Conservation (phyloP, 2,113 vertebrate species). For the Zosterops borbonicus region DNA sequence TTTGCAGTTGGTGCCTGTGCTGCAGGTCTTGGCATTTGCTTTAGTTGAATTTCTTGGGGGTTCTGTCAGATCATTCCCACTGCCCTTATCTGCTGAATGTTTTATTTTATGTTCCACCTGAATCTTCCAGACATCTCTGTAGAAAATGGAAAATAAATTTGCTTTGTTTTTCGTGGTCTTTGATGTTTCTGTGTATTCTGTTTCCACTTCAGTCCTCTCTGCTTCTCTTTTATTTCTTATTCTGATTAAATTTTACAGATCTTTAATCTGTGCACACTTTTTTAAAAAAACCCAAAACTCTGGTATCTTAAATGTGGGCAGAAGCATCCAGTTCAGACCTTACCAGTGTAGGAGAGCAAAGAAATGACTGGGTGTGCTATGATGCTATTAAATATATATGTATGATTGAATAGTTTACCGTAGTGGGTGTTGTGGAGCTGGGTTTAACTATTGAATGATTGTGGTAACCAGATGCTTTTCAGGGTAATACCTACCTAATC, state of each 20-base stretch:
- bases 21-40: not conserved
- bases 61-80: not conserved
- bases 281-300: accelerated
- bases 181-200: not conserved
- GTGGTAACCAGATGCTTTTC: not conserved
- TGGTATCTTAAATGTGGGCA: not conserved
- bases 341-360: not conserved
- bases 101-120: not conserved
- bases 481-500: not conserved
- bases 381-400: not conserved
- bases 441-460: not conserved
- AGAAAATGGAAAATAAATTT: not conserved
- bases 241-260: not conserved
- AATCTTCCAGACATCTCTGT: not conserved
- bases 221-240: not conserved
- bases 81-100: not conserved
- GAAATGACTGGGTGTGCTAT: not conserved
- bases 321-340: not conserved
- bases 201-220: not conserved
- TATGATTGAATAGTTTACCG: not conserved
- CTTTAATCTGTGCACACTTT: not conserved
- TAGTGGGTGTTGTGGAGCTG: not conserved
- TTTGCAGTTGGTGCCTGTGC: not conserved
- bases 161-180: not conserved
- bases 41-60: not conserved